Evolutionary conservation across 2,888 invertebrate genomes (phyloP), one percentile per base, ranked within the genome.

Genomic region (Atrina japonica): DNA sequence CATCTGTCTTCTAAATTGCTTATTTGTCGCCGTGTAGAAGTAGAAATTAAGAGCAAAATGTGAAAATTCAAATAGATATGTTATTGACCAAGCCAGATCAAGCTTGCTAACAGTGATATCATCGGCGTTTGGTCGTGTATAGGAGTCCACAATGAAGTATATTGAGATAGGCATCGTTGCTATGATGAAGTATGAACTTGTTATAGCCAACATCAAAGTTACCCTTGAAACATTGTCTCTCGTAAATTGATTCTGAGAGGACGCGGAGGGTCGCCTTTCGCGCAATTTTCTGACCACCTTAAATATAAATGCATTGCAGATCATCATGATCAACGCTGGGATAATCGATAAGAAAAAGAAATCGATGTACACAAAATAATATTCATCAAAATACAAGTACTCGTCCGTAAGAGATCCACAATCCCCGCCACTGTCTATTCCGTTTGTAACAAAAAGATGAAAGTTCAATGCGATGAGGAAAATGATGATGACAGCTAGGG

Each of bases 41-140:
- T 79, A 82, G 60, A 82, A 82, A 63, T 82, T 82, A 27, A 77
- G 55, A 47, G 77, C 67, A 47, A 75, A 82, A 53, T 80, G 80
- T 6, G 82, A 73, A 60, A 73, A 79, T 41, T 78, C 73, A 18
- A 80, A 47, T 9, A 82, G 29, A 35, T 80, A 80, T 3, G 64
- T 64, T 0, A 79, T 65, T 11, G 75, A 76, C 73, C 75, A 74
- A 0, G 70, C 73, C 0, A 80, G 53, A 18, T 80, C 76, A 58
- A 80, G 66, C 40, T 61, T 47, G 2, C 72, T 70, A 5, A 50
- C 18, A 0, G 66, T 58, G 14, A 27, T 3, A 1, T 65, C 68
- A 6, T 55, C 52, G 0, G 63, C 45, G 0, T 23, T 23, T 3
- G 73, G 70, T 35, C 61, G 50, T 14, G 76, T 59, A 29, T 80